Base-by-base conservation (phyloP, 2,113 vertebrate genomes). In the Sakesphorus luctuosus region DNA sequence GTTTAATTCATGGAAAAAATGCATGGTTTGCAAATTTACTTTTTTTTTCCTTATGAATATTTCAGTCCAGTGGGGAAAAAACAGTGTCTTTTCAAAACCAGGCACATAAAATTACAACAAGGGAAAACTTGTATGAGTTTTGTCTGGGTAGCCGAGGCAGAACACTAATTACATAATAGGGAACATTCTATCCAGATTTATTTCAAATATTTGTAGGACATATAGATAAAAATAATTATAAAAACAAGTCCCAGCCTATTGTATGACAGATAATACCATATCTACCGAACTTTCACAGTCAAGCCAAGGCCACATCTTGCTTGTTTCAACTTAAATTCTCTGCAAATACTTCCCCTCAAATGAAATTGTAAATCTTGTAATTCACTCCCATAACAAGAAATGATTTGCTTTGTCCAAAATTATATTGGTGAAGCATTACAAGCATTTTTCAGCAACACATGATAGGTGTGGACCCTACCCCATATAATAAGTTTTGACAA, bases 41-140 rank as follows among this genome's bases (percentile, higher is more conserved):
- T 11, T n/a, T 62, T 56, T 85, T 92, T 85, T 6, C 19, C 44
- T 84, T 62, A 86, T 87, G 59, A 96, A 89, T 95, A 84, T 94
- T 96, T 97, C 62, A 96, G 16, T 8, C 26, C 36, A 52, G 43
- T 35, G 13, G 31, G 15, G 31, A 78, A 91, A 68, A 76, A 75
- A 0, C 7, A 59, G 7, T 24, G 16, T 4, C 12, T 81, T 66
- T 87, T 72, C 44, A 75, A 86, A 93, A 76, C 46, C 15, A 7
- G 40, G 18, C 11, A 35, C 72, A 95, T 85, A 55, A 87, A 91
- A 89, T 67, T 69, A 69, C 62, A 81, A 67, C 43, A 35, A 91
- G n/a, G 26, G 2, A 83, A 40, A 80, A 63, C 7, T 69, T 83
- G 40, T 15, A 23, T 31, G 9, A 91, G 16, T 63, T 95, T 84